A percentile compares a stretch with the other conserved stretches of the same genome.
These are phyloP conservation scores for Scatophagus argus DNA, from an alignment of 2,113 vertebrate genomes.

Conservation along the genomic window DNA sequence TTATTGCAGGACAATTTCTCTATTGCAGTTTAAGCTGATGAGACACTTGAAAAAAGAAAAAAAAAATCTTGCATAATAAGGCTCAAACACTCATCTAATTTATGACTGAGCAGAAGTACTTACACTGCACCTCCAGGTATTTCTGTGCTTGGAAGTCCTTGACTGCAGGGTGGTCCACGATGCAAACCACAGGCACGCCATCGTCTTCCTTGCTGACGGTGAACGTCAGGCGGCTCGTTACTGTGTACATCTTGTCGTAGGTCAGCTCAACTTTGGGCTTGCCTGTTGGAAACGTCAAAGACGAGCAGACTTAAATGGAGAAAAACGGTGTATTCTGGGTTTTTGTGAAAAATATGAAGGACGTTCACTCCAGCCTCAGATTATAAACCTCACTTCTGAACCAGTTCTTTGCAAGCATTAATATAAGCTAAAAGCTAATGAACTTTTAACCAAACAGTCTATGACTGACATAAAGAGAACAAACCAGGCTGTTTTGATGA, in stretches of 20 bases:
- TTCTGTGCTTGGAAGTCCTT: slow-evolving; percentile 94
- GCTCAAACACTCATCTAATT: slow-evolving; percentile 27
- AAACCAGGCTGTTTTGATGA: not conserved
- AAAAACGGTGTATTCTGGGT: not conserved
- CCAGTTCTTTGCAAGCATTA: no score
- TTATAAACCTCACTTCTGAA: no score
- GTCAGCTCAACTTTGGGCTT: slow-evolving; percentile 91
- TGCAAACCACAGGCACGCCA: slow-evolving; percentile 90
- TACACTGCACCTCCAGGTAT: slow-evolving; percentile 97
- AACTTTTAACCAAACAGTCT: no score
- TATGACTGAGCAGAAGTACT: slow-evolving; percentile 74
- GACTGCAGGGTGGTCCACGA: slow-evolving; percentile 96
- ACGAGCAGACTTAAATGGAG: not conserved
- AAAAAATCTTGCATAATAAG: slow-evolving; percentile 1
- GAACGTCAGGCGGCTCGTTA: slow-evolving; percentile 92
- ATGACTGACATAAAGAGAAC: no score
- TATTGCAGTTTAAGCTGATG: slow-evolving; percentile 41
- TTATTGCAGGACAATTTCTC: slow-evolving; percentile 26
- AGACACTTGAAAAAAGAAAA: slow-evolving; percentile 20
- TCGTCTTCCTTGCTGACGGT: slow-evolving; percentile 93
- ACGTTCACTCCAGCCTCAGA: no score
- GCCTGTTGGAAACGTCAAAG: slow-evolving; percentile 70
- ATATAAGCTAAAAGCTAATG: no score
- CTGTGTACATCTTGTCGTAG: slow-evolving; percentile 93
- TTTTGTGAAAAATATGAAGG: not conserved